Conservation (phyloP, 37 sponge, comb jelly and placozoan species). For the Aplysina aerophoba region DNA sequence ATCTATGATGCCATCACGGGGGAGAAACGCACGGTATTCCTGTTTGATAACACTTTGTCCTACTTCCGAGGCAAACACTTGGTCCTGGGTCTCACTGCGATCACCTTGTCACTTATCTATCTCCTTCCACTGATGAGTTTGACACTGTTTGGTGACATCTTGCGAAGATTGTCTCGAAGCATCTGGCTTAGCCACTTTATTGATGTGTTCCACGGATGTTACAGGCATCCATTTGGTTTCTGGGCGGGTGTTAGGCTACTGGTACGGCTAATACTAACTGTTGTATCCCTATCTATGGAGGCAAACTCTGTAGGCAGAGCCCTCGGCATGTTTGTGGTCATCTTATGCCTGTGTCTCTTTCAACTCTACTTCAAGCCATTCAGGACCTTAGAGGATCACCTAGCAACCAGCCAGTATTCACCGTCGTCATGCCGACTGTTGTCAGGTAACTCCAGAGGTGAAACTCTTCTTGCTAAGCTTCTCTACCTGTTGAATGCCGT, state of each 20-base stretch:
- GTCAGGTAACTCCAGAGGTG: too few relatives aligned
- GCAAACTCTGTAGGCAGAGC: background rate
- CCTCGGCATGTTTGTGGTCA: background rate
- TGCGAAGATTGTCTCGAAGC: background rate
- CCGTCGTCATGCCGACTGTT: background rate
- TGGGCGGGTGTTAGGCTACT: conserved; percentile 9
- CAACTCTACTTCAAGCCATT: background rate
- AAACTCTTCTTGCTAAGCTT: background rate
- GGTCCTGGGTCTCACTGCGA: background rate
- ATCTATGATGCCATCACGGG: conserved; percentile 6
- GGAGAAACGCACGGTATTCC: background rate
- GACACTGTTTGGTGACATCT: background rate
- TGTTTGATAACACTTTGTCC: background rate
- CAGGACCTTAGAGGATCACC: background rate
- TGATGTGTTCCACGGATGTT: conserved; percentile 21
- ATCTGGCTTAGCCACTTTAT: conserved; percentile 18
- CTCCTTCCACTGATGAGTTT: conserved; percentile 17
- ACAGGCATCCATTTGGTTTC: conserved; percentile 17
- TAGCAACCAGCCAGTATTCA: background rate
- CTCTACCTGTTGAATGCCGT: background rate
- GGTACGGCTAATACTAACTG: background rate
- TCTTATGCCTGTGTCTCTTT: background rate
- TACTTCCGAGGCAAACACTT: conserved; percentile 33
- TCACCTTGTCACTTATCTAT: background rate
- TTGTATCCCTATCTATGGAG: background rate